phyloP scores from a whole-genome alignment of 2,113 vertebrate species.

The Sinocyclocheilus grahami region DNA sequence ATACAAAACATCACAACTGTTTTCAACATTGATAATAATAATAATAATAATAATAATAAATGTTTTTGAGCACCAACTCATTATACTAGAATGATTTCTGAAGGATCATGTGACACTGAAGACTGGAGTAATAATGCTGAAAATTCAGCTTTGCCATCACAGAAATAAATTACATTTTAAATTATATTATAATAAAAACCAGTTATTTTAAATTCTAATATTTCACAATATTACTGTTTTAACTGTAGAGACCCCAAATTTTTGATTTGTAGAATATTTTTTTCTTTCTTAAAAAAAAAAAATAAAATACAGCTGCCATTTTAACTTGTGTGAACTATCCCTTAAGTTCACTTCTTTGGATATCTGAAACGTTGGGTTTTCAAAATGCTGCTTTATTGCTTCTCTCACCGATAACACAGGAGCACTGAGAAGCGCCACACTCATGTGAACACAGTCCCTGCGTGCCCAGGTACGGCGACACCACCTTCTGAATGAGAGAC shows the following conservation, averaged over 20 bases:
- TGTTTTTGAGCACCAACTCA: neutral
- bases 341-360: neutral
- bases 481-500: constrained; percentile 90
- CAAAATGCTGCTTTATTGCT: neutral
- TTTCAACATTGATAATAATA: too few relatives aligned
- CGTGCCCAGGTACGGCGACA: constrained; percentile 80
- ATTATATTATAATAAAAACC: neutral
- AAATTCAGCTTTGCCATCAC: neutral
- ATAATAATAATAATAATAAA: too few relatives aligned
- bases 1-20: too few relatives aligned
- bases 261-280: neutral
- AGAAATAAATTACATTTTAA: neutral
- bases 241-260: too few relatives aligned
- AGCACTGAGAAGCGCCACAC: constrained; percentile 73
- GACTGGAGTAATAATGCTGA: neutral
- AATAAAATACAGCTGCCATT: neutral
- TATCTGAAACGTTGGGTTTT: neutral
- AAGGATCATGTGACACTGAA: neutral
- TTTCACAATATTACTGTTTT: neutral
- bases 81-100: neutral
- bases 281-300: too few relatives aligned
- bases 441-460: constrained; percentile 87
- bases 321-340: neutral
- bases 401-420: constrained; percentile 86
- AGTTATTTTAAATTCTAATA: neutral